phyloP scores from a whole-genome alignment of 2,797 vertebrate genomes.

The Gila robusta region DNA sequence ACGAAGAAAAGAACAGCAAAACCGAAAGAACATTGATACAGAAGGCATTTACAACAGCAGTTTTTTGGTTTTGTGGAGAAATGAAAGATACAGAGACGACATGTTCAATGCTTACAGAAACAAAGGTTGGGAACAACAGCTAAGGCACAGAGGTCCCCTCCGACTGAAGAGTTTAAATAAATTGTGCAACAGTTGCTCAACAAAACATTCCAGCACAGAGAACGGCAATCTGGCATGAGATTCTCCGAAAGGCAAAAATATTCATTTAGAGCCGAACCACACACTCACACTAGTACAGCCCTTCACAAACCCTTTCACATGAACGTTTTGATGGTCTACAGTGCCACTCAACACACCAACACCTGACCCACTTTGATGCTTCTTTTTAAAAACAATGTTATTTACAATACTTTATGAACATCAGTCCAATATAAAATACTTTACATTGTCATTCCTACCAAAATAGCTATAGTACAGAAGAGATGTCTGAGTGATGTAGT shows the following conservation, averaged over 20 bases:
- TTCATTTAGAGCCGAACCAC: constrained; percentile 69
- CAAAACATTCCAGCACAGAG: constrained; percentile 91
- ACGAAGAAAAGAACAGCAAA: constrained; percentile 77
- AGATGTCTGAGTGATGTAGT: constrained; percentile 43
- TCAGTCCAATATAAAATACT: constrained; percentile 92
- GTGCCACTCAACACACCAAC: constrained; percentile 73
- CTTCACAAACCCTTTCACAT: constrained; percentile 72
- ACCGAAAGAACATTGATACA: constrained; percentile 85
- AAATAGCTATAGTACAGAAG: constrained; percentile 88
- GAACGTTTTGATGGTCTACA: constrained; percentile 82
- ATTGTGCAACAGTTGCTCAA: constrained; percentile 91
- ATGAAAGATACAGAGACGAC: constrained; percentile 54
- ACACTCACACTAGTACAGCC: constrained; percentile 53
- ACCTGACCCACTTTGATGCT: constrained; percentile 34
- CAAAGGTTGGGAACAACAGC: constrained; percentile 86
- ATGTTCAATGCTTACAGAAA: constrained; percentile 82
- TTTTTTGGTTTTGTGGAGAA: constrained; percentile 74
- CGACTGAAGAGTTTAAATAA: constrained; percentile 83
- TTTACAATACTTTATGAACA: constrained; percentile 87
- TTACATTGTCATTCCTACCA: constrained; percentile 92
- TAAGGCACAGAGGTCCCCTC: constrained; percentile 93
- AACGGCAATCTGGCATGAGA: constrained; percentile 86
- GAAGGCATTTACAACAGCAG: constrained; percentile 93
- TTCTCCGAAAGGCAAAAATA: constrained; percentile 85
- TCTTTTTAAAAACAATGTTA: constrained; percentile 62